Base-by-base conservation (phyloP, 2,888 invertebrate species). In the Auanema sp. region DNA sequence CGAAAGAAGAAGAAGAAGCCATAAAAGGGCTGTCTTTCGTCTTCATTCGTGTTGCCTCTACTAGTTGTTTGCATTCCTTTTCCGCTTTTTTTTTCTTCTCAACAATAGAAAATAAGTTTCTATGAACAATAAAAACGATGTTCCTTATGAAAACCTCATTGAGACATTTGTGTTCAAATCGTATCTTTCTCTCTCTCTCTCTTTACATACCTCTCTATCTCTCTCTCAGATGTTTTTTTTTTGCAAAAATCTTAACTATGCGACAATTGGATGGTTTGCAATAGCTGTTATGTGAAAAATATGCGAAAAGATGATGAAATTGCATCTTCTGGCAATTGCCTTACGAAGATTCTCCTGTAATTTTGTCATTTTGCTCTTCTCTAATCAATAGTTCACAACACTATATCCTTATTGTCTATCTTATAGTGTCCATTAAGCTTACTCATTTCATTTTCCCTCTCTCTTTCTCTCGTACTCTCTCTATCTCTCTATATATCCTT, bases 201-300 rank as follows among this genome's bases (percentile, higher is more conserved):
- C 40, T 25, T 8, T 24, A n/a, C n/a, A n/a, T n/a, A n/a, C n/a
- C n/a, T n/a, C n/a, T n/a, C 52, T 25, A 49, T 63, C 53, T 53
- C 41, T 55, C 59, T 64, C 14, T 56, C 5, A 14, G 16, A 24
- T 5, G 14, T 33, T 49, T 33, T 24, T 18, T 6, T n/a, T 33
- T 43, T 14, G 40, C 16, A 12, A 50, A 56, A 58, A 64, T 67
- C 65, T 49, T 23, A 57, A 25, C 60, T 58, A 60, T 64, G 53
- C 60, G 58, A 62, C 59, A 60, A 63, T 63, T 41, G 57, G 57
- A 60, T 47, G 47, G 41, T 12, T 44, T 66, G 33, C 33, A 5
- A 33, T 33, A 33, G 33, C 3, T 33, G 33, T 33, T 33, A 33
- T 33, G 33, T 33, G 33, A 33, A 33, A 33, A 33, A 33, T 33